These are phyloP conservation scores for Punctoribates punctum DNA, from an alignment of 2,888 invertebrate species.

Conservation along the genomic window DNA sequence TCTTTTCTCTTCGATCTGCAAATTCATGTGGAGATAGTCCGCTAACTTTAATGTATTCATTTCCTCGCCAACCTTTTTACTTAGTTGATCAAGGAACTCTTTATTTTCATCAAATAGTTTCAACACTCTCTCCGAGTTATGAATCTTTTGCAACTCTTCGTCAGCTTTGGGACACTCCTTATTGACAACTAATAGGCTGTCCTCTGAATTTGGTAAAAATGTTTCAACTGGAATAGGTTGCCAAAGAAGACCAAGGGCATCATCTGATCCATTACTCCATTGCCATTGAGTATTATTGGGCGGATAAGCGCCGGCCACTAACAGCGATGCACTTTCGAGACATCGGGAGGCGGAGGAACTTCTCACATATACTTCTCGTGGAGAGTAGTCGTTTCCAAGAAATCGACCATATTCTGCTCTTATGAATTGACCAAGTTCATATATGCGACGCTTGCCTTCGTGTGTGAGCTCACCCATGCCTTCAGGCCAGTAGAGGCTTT, in stretches of 20 bases:
- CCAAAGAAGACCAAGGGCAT: conserved; percentile 23
- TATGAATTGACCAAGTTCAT: conserved; percentile 39
- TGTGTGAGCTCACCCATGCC: conserved; percentile 36
- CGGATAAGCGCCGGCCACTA: conserved; percentile 35
- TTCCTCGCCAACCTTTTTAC: not conserved
- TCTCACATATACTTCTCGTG: conserved; percentile 32
- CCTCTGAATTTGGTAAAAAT: conserved; percentile 22
- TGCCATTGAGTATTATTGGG: conserved; percentile 9
- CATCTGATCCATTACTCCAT: conserved; percentile 20
- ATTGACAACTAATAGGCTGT: conserved; percentile 12
- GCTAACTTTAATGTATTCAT: not conserved
- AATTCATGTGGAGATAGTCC: not conserved
- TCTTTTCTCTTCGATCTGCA: conserved; percentile 22
- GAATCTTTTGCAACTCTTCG: not conserved
- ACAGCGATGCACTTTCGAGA: conserved; percentile 30
- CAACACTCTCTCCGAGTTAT: not conserved
- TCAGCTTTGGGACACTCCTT: conserved; percentile 33
- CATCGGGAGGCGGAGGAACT: conserved; percentile 37
- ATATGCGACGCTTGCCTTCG: conserved; percentile 40
- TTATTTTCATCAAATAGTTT: conserved; percentile 12
- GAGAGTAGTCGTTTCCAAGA: conserved; percentile 13
- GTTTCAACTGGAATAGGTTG: conserved; percentile 19
- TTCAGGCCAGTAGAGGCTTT: conserved; percentile 39
- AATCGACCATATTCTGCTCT: conserved; percentile 31
- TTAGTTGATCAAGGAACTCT: conserved; percentile 11